Base-by-base conservation (phyloP, 1,140 invertebrate species). In the Goniozus legneri region DNA sequence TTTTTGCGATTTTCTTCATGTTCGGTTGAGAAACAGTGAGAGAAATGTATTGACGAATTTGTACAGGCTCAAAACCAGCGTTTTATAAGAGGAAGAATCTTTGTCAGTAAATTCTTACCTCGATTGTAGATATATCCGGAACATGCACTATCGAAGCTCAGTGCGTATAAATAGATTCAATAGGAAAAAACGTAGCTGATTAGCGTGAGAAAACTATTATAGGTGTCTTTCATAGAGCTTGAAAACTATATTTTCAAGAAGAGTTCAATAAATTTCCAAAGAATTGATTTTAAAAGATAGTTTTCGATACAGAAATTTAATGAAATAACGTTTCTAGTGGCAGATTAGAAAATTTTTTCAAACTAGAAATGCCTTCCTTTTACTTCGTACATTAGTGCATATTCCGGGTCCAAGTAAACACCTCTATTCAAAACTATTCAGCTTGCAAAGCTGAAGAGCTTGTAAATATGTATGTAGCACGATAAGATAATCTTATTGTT, bases 391-490 rank as follows among this genome's bases (percentile, higher is more conserved):
- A n/a, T n/a, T n/a, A n/a, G n/a, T n/a, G n/a, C n/a, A n/a, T n/a
- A n/a, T n/a, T n/a, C n/a, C n/a, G n/a, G n/a, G n/a, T n/a, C n/a
- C n/a, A n/a, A n/a, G n/a, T n/a, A n/a, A n/a, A n/a, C n/a, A n/a
- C n/a, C n/a, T n/a, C n/a, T n/a, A n/a, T n/a, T n/a, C n/a, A n/a
- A n/a, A n/a, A n/a, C 38, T 57, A 43, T 42, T 54, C 24, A 12
- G 6, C 12, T 32, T 52, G 33, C 50, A 27, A 56, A 45, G 42
- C 44, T 45, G 57, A 62, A 63, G 64, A 54, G 49, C 47, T 56
- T 75, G 71, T 74, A 75, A 67, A 75, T 75, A 75, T 74, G 71
- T 75, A 75, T 72, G 69, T 75, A 75, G 69, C 60, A 57, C 60
- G 58, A 70, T 69, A 73, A 71, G 64, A 75, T 72, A 73, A 62